Evolutionary conservation across 2,888 invertebrate genomes (phyloP), one percentile per base, ranked within the genome.

Genomic region (Limenitis camilla): DNA sequence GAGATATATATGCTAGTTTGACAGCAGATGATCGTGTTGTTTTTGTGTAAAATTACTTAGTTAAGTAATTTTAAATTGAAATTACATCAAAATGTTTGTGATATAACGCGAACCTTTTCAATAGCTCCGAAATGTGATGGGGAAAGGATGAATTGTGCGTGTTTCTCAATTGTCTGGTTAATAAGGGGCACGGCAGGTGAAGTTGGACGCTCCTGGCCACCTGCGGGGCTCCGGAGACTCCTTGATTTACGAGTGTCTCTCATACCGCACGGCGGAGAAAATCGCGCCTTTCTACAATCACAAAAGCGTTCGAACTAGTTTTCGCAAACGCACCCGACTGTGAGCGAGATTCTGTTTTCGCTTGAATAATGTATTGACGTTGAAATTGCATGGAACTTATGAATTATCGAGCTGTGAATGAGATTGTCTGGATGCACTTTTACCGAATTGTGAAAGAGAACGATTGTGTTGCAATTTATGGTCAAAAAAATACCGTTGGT

Each of bases 111-210:
- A 44, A 50, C 43, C 32, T 39, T 48, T 45, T 9, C 9, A 44
- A 53, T 48, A 45, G 38, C 33, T 31, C 29, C 32, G 32, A 44
- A 19, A 27, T 45, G 45, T 48, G 48, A 31, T 32, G 33, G 39
- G 49, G 33, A 39, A 49, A 46, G 45, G 48, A 60, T 62, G 65
- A 63, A 62, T 52, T 29, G 31, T 41, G 59, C 63, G 62, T 64
- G 62, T 62, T 65, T 60, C 62, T 59, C 55, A 64, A 68, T 71
- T 69, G 70, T 64, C 63, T 55, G 62, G 66, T 70, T 76, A 79
- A 77, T 75, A 76, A 74, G 73, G 71, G 69, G 68, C 56, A 32
- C 69, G 64, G 72, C 80, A 80, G 78, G 78, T 80, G 81, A 67
- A 68, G 66, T 58, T 64, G 51, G 66, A 71, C 69, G 74, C 45